Base-by-base conservation (phyloP, 2,888 invertebrate genomes). In the Isoperla grammatica region DNA sequence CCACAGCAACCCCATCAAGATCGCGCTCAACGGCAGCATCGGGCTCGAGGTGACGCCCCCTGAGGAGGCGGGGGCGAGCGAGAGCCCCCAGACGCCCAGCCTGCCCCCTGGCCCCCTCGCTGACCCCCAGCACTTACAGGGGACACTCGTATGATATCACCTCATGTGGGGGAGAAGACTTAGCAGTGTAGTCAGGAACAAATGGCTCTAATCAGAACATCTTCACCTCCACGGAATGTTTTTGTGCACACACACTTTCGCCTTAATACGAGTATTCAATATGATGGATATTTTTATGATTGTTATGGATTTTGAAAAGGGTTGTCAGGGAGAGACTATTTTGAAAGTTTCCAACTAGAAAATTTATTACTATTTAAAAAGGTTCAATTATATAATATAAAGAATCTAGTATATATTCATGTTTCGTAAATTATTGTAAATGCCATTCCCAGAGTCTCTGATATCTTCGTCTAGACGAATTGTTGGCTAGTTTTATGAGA, bases 131-230 rank as follows among this genome's bases (percentile, higher is more conserved):
- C 87, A 88, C 71, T 78, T 90, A 64, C 91, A 91, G 76, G 92
- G 92, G 67, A 93, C 92, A 72, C 90, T 93, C 77, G 92, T 93
- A 90, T 93, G 90, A 92, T 91, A 91, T 82, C 86, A 90, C 84
- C 87, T 90, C 65, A 90, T 90, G 90, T 90, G 90, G 90, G 89
- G 90, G 83, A 88, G 89, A 77, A 84, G 90, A 79, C 81, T 87
- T 76, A 85, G 88, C 79, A 86, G 88, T 76, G 84, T 86, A 67
- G 77, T 83, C 69, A 82, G 86, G 74, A 88, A 85, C 72, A 85
- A 82, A 75, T 84, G 86, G 84, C 81, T 81, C 72, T 86, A 82
- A 82, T 56, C 19, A 29, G 20, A 43, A 13, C 37, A 56, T 57
- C 62, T 54, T 62, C 57, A 48, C 57, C 57, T 57, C 57, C 62